Percentiles rank a stretch among this genome's conserved stretches.
Conservation (phyloP, 2,113 vertebrate genomes). For the Gallinago undulata region DNA sequence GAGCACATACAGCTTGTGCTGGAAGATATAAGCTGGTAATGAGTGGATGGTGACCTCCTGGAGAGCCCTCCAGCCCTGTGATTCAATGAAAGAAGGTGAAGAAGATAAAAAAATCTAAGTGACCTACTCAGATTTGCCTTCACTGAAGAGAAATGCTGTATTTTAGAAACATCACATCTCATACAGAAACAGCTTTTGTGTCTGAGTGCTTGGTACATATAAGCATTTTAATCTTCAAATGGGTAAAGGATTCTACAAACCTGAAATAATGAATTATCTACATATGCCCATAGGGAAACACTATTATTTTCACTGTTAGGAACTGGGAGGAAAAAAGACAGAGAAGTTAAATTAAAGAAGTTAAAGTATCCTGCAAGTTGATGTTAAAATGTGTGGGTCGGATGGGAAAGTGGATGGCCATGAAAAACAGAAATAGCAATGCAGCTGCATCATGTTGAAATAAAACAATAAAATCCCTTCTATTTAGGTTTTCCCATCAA, state of each 20-base stretch:
- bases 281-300: neutral
- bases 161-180: neutral
- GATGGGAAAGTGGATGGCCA: neutral
- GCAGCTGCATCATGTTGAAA: neutral
- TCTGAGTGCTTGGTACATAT: neutral
- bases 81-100: neutral
- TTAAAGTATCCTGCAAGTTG: neutral
- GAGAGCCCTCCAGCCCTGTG: neutral
- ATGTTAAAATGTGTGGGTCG: neutral
- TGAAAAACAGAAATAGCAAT: neutral
- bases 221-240: neutral
- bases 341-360: neutral
- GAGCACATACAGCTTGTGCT: neutral
- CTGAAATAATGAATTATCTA: neutral
- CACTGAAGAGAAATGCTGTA: neutral
- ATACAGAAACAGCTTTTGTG: neutral
- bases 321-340: neutral
- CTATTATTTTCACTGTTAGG: neutral
- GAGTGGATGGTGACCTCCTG: neutral
- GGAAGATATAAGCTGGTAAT: neutral
- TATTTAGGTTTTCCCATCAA: neutral
- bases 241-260: neutral
- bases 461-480: neutral
- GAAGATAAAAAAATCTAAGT: neutral
- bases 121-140: neutral